phyloP scores from a whole-genome alignment of 2,888 invertebrate species.

The Liopterus haemorrhoidalis region DNA sequence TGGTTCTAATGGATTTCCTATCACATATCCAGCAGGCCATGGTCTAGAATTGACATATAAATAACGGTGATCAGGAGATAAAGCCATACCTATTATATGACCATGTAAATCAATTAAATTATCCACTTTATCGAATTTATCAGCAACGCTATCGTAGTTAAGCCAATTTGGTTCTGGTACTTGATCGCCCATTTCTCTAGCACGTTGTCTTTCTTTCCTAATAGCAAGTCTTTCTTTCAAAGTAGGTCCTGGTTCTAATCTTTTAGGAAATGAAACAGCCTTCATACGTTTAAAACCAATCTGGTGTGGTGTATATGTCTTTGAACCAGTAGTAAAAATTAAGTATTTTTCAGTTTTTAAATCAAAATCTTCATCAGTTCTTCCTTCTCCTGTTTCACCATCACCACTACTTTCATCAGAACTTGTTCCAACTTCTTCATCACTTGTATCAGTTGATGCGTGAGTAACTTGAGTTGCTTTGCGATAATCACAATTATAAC shows the following conservation, averaged over 20 bases:
- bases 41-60: slow-evolving; percentile 77
- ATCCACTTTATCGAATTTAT: slow-evolving; percentile 69
- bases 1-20: slow-evolving; percentile 69
- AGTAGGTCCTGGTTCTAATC: slow-evolving; percentile 62
- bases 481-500: slow-evolving; percentile 59
- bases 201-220: slow-evolving; percentile 36
- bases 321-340: slow-evolving; percentile 76
- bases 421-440: slow-evolving; percentile 37
- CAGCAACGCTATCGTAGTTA: slow-evolving; percentile 61
- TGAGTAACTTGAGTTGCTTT: slow-evolving; percentile 43
- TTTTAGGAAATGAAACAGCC: slow-evolving; percentile 61
- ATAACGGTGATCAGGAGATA: slow-evolving; percentile 77
- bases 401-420: slow-evolving; percentile 41
- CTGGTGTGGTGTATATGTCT: slow-evolving; percentile 81
- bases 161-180: slow-evolving; percentile 60
- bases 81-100: slow-evolving; percentile 80
- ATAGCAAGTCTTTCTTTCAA: slow-evolving; percentile 49
- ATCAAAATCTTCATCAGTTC: slow-evolving; percentile 40
- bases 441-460: slow-evolving; percentile 7
- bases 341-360: slow-evolving; percentile 63
- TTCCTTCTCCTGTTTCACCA: slow-evolving; percentile 34
- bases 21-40: slow-evolving; percentile 71
- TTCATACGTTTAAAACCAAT: slow-evolving; percentile 71
- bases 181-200: too few relatives aligned
- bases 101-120: slow-evolving; percentile 77